Base-by-base conservation (phyloP, 2,113 vertebrate genomes). In the Xiphias gladius region DNA sequence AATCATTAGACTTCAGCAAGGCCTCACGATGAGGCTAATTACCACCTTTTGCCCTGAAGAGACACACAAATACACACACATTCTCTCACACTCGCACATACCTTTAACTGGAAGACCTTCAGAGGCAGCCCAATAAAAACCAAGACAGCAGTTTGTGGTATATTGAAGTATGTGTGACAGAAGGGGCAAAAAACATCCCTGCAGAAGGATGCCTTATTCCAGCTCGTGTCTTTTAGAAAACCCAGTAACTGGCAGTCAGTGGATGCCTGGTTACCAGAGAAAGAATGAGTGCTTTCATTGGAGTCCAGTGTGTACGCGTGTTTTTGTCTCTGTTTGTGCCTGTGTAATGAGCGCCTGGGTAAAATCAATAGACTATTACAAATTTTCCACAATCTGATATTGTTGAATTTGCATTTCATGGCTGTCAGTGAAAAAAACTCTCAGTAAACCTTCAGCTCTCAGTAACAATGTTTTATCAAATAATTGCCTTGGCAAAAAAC, bases 1-100 rank as follows among this genome's bases (percentile, higher is more conserved):
- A 88, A 63, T 82, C 86, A 88, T 92, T 92, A 88, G 76, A 66
- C 79, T 90, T 57, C 86, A 76, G 71, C 70, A 66, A 90, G 80
- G 71, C 73, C 69, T 73, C 71, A 1, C 73, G 68, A 69, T 64
- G 72, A 87, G 55, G 76, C 80, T 91, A 90, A 90, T 90, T 90
- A 89, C 82, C 84, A 85, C 82, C 76, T 77, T 75, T 86, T 84
- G 63, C 85, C 88, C 92, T 17, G 37, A 84, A 73, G 84, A 82
- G 46, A 65, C 75, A 62, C 65, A 70, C 87, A 75, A 35, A 87
- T 54, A 67, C 58, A 58, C 30, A 79, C 62, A 61, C 7, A 76
- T 55, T 52, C 54, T 64, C 59, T 70, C 28, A 74, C 20, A 30
- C 74, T 69, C 7, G 7, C 26, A 74, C 26, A 79, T 83, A 71